Conservation (phyloP, 2,113 vertebrate species). For the Cromileptes altivelis region DNA sequence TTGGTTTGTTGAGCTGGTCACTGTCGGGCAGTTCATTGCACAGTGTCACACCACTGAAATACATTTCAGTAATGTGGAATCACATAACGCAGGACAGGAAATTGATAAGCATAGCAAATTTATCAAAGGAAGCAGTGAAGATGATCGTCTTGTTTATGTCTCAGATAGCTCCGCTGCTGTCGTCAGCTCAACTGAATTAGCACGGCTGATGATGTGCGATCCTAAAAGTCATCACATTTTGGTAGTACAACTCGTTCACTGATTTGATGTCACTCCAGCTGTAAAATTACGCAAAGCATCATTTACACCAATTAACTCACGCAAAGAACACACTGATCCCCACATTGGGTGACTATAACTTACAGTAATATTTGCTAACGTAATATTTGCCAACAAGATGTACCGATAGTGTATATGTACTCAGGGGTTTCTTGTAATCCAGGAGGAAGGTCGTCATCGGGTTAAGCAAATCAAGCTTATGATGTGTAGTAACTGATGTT, state of each 20-base stretch:
- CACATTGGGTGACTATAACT: not conserved
- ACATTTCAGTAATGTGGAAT: not conserved
- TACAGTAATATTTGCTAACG: not conserved
- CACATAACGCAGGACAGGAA: conserved; percentile 48
- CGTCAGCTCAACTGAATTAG: conserved; percentile 23
- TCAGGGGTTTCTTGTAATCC: conserved; percentile 17
- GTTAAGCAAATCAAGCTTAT: not conserved
- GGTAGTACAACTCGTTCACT: conserved; percentile 12
- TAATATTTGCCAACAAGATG: conserved; percentile 23
- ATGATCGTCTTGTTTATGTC: conserved; percentile 3
- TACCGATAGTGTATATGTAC: conserved; percentile 18
- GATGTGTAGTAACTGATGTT: conserved; percentile 31
- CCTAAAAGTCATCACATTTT: conserved; percentile 1
- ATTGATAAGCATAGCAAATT: conserved; percentile 16
- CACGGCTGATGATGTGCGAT: not conserved
- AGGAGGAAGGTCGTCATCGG: conserved; percentile 24
- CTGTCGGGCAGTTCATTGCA: not conserved
- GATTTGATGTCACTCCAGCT: not conserved
- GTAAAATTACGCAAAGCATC: conserved; percentile 7
- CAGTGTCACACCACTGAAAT: not conserved
- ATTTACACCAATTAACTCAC: not conserved
- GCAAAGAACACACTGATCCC: not conserved
- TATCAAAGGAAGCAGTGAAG: conserved; percentile 25
- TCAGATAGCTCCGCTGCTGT: not conserved
- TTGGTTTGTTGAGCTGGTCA: not conserved